Conservation (phyloP, 2,797 vertebrate genomes). For the Nannoperca australis region DNA sequence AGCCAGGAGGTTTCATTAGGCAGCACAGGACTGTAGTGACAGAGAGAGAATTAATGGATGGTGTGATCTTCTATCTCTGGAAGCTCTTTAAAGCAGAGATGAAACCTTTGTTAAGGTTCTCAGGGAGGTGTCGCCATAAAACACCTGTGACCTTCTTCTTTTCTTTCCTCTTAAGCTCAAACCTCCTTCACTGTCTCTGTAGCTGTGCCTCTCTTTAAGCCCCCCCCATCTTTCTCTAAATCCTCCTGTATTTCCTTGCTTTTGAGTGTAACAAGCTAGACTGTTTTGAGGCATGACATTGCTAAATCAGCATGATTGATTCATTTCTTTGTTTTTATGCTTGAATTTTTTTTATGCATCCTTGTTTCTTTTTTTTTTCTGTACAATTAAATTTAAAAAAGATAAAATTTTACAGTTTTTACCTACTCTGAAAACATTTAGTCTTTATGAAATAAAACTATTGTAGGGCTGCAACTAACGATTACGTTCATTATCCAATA, state of each 20-base stretch:
- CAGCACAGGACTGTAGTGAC: conserved; percentile 27
- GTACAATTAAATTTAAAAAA: neutral
- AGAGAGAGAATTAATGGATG: conserved; percentile 49
- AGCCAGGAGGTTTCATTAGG: conserved; percentile 45
- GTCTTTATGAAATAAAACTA: neutral
- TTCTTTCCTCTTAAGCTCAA: conserved; percentile 16
- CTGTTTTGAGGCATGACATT: neutral
- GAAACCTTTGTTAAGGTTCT: conserved; percentile 57
- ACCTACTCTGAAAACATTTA: conserved; percentile 12
- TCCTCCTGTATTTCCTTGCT: neutral
- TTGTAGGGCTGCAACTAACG: too few relatives aligned
- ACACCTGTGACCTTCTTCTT: conserved; percentile 68
- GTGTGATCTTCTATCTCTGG: conserved; percentile 61
- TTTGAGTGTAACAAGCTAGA: neutral
- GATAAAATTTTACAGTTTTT: neutral
- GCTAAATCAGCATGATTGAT: neutral
- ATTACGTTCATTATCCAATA: too few relatives aligned
- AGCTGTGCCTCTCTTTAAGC: neutral
- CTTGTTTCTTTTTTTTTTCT: neutral
- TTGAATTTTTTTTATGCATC: neutral
- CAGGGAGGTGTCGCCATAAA: conserved; percentile 63
- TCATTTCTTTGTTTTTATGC: neutral
- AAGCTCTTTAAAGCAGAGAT: conserved; percentile 52
- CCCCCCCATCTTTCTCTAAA: neutral
- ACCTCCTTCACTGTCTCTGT: conserved; percentile 8